Base-by-base conservation (phyloP, 1,140 invertebrate genomes). In the Pemphigus obesinymphae region DNA sequence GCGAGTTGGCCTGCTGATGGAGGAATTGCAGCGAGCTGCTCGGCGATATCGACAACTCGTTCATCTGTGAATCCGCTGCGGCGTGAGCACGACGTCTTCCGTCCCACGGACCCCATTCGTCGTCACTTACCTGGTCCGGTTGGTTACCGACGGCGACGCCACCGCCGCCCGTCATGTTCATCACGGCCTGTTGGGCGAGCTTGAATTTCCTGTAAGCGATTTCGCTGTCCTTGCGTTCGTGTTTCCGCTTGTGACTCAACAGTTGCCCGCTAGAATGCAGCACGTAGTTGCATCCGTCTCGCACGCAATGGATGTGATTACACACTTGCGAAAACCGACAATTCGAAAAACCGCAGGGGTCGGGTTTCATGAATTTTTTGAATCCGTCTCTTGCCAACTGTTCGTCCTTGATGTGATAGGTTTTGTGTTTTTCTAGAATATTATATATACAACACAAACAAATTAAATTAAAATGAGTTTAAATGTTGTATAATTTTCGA, bases 281-380 rank as follows among this genome's bases (percentile, higher is more conserved):
- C 0, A 99, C 97, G 87, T 98, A 98, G 86, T 93, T 95, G 88
- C 97, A 99, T 82, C 96, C 95, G 10, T 95, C 92, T 83, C 97
- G 89, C 82, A 99, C 98, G 88, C 97, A 99, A 88, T 99, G 97
- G 82, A 99, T 99, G 88, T 99, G 97, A 88, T 99, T 99, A 90
- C 95, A 97, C 40, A 97, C 94, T 53, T 94, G 91, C 4, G 96
- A 97, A 87, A 97, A 98, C 61, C 94, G 90, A 87, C 97, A 99
- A 82, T 92, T 93, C 40, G 94, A 91, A 87, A 95, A 99, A 0
- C 93, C 92, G 86, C 97, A 99, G 0, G 91, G 90, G 87, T 99
- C 97, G 84, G 96, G 97, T 87, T 99, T 99, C 92, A 99, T 96
- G 86, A 98, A 99, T 87, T 99, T 99, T 86, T 98, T 98, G 89